A percentile compares a stretch with the other conserved stretches of the same genome.
phyloP scores from a whole-genome alignment of 2,888 invertebrate genomes.

The Drosophila gaucha region DNA sequence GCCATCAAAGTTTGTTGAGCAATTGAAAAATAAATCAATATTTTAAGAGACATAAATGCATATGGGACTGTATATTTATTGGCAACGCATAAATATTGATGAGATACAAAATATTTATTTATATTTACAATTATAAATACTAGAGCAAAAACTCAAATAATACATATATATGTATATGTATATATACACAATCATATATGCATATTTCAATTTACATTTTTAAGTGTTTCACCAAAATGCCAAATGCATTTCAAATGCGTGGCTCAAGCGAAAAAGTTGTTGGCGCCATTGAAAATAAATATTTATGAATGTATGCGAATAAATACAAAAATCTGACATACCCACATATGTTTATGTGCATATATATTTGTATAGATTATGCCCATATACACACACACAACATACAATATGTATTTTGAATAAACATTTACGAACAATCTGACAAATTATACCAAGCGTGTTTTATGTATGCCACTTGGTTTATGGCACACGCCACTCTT shows the following conservation, averaged over 20 bases:
- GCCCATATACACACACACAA: slow-evolving; percentile 18
- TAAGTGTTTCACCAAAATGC: slow-evolving; percentile 74
- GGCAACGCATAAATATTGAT: slow-evolving; percentile 64
- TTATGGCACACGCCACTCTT: slow-evolving; percentile 14
- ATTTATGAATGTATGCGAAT: slow-evolving; percentile 50
- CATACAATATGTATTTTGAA: slow-evolving; percentile 46
- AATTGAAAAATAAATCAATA: slow-evolving; percentile 27
- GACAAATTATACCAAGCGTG: slow-evolving; percentile 32
- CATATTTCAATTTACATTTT: slow-evolving; percentile 67
- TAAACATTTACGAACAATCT: slow-evolving; percentile 53
- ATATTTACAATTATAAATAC: slow-evolving; percentile 51
- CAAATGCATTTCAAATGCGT: slow-evolving; percentile 71
- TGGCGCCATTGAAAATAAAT: slow-evolving; percentile 58
- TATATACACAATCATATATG: slow-evolving; percentile 26
- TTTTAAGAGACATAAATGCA: slow-evolving; percentile 28
- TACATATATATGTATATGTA: slow-evolving; percentile 12
- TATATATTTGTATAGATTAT: slow-evolving; percentile 26
- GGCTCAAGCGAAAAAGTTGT: slow-evolving; percentile 46
- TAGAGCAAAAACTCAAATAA: slow-evolving; percentile 40
- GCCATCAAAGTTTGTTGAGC: slow-evolving; percentile 54
- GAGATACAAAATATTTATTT: slow-evolving; percentile 48
- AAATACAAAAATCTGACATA: slow-evolving; percentile 28
- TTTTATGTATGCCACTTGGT: slow-evolving; percentile 29
- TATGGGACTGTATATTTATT: slow-evolving; percentile 48
- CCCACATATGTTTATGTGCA: slow-evolving; percentile 22